Conservation (phyloP, 1,140 invertebrate species). For the Pseudomyrmex pallidus region DNA sequence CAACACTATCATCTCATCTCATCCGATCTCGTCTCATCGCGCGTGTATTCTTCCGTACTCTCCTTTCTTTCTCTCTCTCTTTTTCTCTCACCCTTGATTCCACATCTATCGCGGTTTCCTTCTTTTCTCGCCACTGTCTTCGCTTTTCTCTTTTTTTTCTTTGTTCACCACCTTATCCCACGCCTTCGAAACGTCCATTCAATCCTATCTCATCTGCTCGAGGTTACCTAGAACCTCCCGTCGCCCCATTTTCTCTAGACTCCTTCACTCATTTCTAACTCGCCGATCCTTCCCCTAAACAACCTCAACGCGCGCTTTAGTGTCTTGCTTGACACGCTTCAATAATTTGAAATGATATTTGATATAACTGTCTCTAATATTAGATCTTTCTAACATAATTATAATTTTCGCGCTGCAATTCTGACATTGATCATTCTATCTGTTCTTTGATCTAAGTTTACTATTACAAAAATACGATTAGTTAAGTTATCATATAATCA, state of each 20-base stretch:
- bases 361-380: not conserved
- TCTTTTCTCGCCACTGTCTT: not conserved
- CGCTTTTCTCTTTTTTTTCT: not conserved
- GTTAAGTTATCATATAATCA: not conserved
- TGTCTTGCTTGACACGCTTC: conserved; percentile 16
- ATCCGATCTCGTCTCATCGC: conserved; percentile 77
- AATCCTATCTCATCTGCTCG: conserved; percentile 69
- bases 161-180: conserved; percentile 53
- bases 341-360: conserved; percentile 20
- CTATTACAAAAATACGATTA: not conserved
- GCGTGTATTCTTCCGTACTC: conserved; percentile 61
- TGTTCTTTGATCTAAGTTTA: not conserved
- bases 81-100: conserved; percentile 24
- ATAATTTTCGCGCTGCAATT: not conserved
- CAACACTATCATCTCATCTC: conserved; percentile 77
- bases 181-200: conserved; percentile 67
- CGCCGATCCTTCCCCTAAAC: conserved; percentile 10
- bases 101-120: conserved; percentile 40
- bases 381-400: not conserved
- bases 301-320: conserved; percentile 6
- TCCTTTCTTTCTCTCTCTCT: conserved; percentile 19
- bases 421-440: not conserved
- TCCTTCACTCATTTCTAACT: conserved; percentile 66
- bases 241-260: conserved; percentile 35
- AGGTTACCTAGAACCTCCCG: conserved; percentile 47